Conservation (phyloP, 2,113 vertebrate species). For the Paraplagusia blochii region DNA sequence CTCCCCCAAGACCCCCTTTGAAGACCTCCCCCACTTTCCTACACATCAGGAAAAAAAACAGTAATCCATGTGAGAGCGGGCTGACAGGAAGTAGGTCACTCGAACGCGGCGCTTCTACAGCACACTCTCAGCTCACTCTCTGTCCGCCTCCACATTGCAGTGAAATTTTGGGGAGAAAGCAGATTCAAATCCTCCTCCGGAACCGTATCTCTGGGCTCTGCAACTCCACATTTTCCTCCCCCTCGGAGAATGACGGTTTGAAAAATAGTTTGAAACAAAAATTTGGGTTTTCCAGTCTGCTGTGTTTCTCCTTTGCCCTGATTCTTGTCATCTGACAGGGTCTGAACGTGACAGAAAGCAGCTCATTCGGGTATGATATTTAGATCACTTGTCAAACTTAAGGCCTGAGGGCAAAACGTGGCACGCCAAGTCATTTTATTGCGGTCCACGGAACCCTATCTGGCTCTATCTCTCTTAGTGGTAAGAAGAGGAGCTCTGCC, state of each 20-base stretch:
- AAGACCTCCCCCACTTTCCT: constrained; percentile 29
- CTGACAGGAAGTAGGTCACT: constrained; percentile 79
- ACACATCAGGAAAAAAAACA: constrained; percentile 55
- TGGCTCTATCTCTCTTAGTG: too few species aligned
- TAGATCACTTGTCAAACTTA: too few species aligned
- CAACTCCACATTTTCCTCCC: constrained; percentile 35
- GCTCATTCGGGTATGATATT: constrained; percentile 53
- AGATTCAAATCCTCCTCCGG: constrained; percentile 65
- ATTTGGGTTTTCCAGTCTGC: constrained; percentile 1
- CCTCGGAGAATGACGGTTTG: constrained; percentile 34
- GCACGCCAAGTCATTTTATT: too few species aligned
- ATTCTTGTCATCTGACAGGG: constrained; percentile 2
- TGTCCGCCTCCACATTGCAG: constrained; percentile 56
- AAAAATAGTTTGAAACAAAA: constrained; percentile 21
- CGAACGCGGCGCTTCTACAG: constrained; percentile 62
- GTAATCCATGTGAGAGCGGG: constrained; percentile 59
- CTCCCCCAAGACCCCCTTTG: constrained; percentile 18
- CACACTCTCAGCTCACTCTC: constrained; percentile 42
- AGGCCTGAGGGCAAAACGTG: too few species aligned
- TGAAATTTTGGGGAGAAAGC: constrained; percentile 64
- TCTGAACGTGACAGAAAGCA: constrained; percentile 38
- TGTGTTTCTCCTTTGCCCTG: constrained; percentile 23
- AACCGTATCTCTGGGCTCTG: constrained; percentile 73
- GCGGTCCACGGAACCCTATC: too few species aligned
- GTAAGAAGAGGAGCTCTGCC: too few species aligned